Evolutionary conservation across 2,797 vertebrate genomes (phyloP).

Genomic region (Prionace glauca): DNA sequence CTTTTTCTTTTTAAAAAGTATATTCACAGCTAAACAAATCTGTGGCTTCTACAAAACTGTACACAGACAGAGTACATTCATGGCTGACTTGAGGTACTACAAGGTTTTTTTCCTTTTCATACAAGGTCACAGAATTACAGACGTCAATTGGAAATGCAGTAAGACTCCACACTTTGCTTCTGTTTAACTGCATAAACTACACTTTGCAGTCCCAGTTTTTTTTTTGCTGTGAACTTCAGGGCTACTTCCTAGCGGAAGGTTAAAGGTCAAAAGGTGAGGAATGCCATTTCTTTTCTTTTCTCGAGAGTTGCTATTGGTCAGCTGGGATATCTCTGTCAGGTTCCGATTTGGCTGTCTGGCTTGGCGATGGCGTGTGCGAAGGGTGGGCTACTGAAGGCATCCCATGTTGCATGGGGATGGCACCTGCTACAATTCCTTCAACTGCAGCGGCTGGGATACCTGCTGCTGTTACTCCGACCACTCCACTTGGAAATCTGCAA

Average conservation of each 20-base stretch:
- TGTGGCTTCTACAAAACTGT: constrained; percentile 63
- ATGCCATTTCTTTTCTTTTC: constrained; percentile 38
- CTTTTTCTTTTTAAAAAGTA: constrained; percentile 44
- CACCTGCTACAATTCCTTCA: constrained; percentile 76
- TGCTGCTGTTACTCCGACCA: constrained; percentile 77
- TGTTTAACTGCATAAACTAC: constrained; percentile 57
- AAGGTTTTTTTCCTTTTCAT: constrained; percentile 55
- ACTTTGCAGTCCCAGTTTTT: constrained; percentile 21
- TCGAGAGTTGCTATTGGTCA: constrained; percentile 76
- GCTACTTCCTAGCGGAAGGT: constrained; percentile 21
- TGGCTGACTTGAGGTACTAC: constrained; percentile 81
- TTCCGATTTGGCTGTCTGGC: constrained; percentile 82
- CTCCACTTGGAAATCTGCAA: constrained; percentile 75
- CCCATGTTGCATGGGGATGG: constrained; percentile 61
- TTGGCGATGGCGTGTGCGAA: constrained; percentile 76
- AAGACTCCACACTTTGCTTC: constrained; percentile 52
- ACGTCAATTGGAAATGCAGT: constrained; percentile 50
- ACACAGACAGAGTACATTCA: constrained; percentile 74
- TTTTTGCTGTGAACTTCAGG: constrained; percentile 25
- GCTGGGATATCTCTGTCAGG: constrained; percentile 90
- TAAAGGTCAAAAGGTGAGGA: constrained; percentile 37
- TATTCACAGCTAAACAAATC: constrained; percentile 58
- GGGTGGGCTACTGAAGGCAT: constrained; percentile 79
- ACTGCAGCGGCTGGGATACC: constrained; percentile 73
- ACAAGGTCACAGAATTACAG: constrained; percentile 61